Evolutionary conservation across 1,140 invertebrate species (phyloP).

Genomic region (Zaprionus ghesquierei): DNA sequence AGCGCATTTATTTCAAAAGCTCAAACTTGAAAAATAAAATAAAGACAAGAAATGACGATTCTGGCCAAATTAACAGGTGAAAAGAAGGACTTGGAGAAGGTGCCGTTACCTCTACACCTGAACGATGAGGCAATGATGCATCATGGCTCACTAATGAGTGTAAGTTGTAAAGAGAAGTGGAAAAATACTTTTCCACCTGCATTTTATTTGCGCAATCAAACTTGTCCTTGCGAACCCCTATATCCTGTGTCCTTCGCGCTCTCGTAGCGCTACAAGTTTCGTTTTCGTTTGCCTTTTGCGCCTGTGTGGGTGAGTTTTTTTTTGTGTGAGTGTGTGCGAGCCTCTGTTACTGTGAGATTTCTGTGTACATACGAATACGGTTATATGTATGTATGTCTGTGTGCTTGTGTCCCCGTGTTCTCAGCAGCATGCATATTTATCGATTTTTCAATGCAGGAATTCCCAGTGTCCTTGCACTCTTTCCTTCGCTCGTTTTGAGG

Average conservation of each 20-base stretch:
- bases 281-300: slow-evolving; percentile 27
- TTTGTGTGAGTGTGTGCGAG: slow-evolving; percentile 13
- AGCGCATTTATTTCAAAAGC: slow-evolving; percentile 8
- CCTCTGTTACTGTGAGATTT: slow-evolving; percentile 18
- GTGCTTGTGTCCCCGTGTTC: slow-evolving; percentile 2
- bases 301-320: background rate
- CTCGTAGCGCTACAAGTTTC: slow-evolving; percentile 62
- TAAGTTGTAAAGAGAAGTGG: slow-evolving; percentile 55
- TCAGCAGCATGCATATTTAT: slow-evolving; percentile 60
- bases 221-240: slow-evolving; percentile 54
- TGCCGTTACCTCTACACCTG: slow-evolving; percentile 86
- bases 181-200: background rate
- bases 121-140: slow-evolving; percentile 80
- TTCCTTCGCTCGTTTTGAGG: slow-evolving; percentile 40
- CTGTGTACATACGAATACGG: slow-evolving; percentile 29
- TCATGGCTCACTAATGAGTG: slow-evolving; percentile 66
- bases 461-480: slow-evolving; percentile 67
- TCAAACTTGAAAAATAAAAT: background rate
- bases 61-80: slow-evolving; percentile 60
- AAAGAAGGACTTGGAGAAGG: slow-evolving; percentile 84
- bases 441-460: slow-evolving; percentile 69
- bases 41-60: slow-evolving; percentile 57
- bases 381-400: slow-evolving; percentile 5
- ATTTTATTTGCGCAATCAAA: slow-evolving; percentile 52
- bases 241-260: slow-evolving; percentile 49